A percentile compares a stretch with the other conserved stretches of the same genome.
phyloP scores from a whole-genome alignment of 2,113 vertebrate species.

The Camarhynchus parvulus region DNA sequence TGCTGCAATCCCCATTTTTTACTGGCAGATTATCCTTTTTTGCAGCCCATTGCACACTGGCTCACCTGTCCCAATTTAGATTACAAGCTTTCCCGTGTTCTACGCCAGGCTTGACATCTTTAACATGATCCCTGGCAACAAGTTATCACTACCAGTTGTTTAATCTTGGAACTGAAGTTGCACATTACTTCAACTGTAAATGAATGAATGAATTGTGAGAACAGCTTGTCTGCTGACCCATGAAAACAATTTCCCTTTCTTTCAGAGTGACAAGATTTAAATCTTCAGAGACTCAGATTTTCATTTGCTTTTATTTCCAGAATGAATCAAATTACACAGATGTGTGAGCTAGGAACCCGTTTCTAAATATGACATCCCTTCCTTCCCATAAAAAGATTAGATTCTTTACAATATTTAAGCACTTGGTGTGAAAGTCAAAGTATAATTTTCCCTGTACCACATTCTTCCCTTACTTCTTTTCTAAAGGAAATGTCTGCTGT shows the following conservation, averaged over 20 bases:
- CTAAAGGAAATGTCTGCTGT: not conserved
- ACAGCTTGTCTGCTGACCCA: conserved; percentile 11
- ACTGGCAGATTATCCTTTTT: not conserved
- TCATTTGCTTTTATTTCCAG: conserved; percentile 31
- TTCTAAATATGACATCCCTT: not conserved
- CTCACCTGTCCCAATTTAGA: not conserved
- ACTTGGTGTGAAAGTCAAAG: not conserved
- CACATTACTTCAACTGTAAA: not conserved
- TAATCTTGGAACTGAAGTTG: conserved; percentile 30
- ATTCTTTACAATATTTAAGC: not conserved
- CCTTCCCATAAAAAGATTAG: not conserved
- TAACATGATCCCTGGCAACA: not conserved
- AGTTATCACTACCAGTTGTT: not conserved
- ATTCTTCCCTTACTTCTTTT: not conserved
- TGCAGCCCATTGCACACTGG: not conserved
- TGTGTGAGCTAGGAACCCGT: not conserved
- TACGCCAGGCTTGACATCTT: not conserved
- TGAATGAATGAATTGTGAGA: conserved; percentile 39
- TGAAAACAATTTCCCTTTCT: conserved; percentile 45
- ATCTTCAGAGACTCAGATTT: conserved; percentile 3
- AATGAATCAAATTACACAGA: not conserved
- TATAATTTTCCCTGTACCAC: not conserved
- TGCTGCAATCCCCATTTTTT: not conserved
- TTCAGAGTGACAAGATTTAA: conserved; percentile 1
- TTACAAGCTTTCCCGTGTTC: not conserved